phyloP scores from a whole-genome alignment of 2,113 vertebrate genomes.

The Fukomys damarensis region DNA sequence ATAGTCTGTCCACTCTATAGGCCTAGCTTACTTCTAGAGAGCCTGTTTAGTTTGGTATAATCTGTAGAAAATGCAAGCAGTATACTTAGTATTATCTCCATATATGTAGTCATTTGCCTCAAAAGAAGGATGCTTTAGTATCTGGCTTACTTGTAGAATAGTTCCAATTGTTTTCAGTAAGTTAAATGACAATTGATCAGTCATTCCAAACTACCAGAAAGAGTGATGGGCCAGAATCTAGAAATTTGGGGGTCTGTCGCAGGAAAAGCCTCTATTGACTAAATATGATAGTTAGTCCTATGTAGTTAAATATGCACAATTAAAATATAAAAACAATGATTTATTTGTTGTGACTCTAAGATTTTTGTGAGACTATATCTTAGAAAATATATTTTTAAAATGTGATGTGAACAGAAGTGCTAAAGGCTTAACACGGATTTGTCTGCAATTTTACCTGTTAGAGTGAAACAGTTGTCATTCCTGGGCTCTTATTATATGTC shows the following conservation, averaged over 20 bases:
- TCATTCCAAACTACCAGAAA: constrained; percentile 67
- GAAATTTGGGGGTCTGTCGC: constrained; percentile 24
- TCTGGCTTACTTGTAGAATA: constrained; percentile 11
- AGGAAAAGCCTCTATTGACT: constrained; percentile 16
- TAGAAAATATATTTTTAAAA: constrained; percentile 58
- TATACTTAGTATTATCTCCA: constrained; percentile 57
- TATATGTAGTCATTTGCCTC: constrained; percentile 56
- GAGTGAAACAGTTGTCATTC: constrained; percentile 20
- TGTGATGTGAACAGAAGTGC: constrained; percentile 58
- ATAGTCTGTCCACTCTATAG: neutral
- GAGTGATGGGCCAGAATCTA: constrained; percentile 60
- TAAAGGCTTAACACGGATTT: constrained; percentile 53
- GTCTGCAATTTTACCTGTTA: constrained; percentile 47
- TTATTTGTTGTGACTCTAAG: constrained; percentile 50
- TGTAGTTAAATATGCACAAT: constrained; percentile 45
- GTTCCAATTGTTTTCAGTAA: constrained; percentile 50
- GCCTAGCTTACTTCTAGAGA: constrained; percentile 37
- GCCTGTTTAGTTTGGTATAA: constrained; percentile 54
- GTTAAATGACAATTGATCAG: constrained; percentile 24
- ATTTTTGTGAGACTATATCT: constrained; percentile 48
- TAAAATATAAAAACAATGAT: constrained; percentile 3
- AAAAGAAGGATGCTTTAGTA: constrained; percentile 48
- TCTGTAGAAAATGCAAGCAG: constrained; percentile 52
- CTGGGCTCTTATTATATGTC: constrained; percentile 32
- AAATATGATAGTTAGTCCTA: constrained; percentile 7